Conservation (phyloP, 2,888 invertebrate species). For the Lymantria dispar region DNA sequence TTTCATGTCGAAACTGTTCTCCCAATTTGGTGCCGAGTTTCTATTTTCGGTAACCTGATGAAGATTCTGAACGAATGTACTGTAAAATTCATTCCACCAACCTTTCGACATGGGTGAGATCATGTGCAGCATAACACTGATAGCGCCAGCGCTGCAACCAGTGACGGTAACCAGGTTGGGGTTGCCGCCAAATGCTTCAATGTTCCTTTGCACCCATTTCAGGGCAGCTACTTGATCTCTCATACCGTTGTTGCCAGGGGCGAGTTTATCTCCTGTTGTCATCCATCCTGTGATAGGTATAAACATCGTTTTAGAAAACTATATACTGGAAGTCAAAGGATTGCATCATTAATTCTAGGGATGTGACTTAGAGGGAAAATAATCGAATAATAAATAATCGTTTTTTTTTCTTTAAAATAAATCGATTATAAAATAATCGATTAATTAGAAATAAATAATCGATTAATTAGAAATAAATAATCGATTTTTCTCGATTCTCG, state of each 20-base stretch:
- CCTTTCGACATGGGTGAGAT: conserved; percentile 86
- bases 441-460: too few species aligned
- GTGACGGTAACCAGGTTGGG: conserved; percentile 84
- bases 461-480: too few species aligned
- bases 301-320: background rate
- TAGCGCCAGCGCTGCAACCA: conserved; percentile 83
- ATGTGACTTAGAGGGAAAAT: too few species aligned
- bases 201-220: conserved; percentile 86
- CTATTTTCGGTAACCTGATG: background rate
- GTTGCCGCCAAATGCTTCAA: conserved; percentile 86
- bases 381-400: too few species aligned
- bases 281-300: conserved; percentile 78
- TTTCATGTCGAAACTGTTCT: too few species aligned
- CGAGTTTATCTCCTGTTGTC: conserved; percentile 85
- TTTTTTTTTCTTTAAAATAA: too few species aligned
- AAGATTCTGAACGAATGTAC: background rate
- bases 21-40: too few species aligned
- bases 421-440: too few species aligned
- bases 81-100: conserved; percentile 8
- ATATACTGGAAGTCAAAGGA: too few species aligned
- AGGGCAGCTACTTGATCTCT: conserved; percentile 87
- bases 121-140: conserved; percentile 77
- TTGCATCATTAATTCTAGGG: too few species aligned
- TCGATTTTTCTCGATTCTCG: too few species aligned
- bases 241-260: conserved; percentile 85